Evolutionary conservation across 2,113 vertebrate genomes (phyloP).

Genomic region (Heteronetta atricapilla): DNA sequence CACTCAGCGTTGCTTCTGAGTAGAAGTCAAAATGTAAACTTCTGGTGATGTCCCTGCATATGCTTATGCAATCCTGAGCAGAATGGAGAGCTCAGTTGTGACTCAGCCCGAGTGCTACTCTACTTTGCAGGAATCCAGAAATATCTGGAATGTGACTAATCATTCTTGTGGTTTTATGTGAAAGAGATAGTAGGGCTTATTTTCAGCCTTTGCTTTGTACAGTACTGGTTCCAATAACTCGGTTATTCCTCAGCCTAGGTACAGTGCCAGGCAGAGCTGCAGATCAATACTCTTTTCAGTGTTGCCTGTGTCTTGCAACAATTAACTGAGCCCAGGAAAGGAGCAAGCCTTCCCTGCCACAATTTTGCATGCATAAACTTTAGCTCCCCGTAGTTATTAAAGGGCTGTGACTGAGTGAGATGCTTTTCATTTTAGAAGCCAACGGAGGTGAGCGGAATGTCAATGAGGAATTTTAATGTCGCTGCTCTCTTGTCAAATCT

Average conservation of each 20-base stretch:
- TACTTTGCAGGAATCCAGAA: conserved; percentile 42
- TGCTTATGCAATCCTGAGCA: conserved; percentile 3
- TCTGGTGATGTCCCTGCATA: background rate
- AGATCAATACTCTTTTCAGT: background rate
- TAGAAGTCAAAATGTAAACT: conserved; percentile 5
- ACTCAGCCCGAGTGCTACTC: conserved; percentile 40
- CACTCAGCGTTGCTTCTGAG: background rate
- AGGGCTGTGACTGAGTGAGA: background rate
- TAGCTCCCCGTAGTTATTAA: background rate
- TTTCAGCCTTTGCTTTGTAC: background rate
- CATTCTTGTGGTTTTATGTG: conserved; percentile 39
- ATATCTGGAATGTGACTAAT: conserved; percentile 49
- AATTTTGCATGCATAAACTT: background rate
- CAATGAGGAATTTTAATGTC: background rate
- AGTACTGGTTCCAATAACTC: background rate
- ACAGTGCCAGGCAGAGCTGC: background rate
- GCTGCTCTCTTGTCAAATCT: background rate
- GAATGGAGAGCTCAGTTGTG: conserved; percentile 11
- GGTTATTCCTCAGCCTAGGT: background rate
- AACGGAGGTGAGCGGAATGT: background rate
- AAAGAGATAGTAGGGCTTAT: conserved; percentile 17
- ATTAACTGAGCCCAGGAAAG: background rate
- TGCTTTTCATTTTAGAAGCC: background rate
- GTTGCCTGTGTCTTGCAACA: background rate
- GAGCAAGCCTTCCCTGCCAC: background rate